phyloP scores from a whole-genome alignment of 2,797 vertebrate genomes.

The Peromyscus melanophrys region DNA sequence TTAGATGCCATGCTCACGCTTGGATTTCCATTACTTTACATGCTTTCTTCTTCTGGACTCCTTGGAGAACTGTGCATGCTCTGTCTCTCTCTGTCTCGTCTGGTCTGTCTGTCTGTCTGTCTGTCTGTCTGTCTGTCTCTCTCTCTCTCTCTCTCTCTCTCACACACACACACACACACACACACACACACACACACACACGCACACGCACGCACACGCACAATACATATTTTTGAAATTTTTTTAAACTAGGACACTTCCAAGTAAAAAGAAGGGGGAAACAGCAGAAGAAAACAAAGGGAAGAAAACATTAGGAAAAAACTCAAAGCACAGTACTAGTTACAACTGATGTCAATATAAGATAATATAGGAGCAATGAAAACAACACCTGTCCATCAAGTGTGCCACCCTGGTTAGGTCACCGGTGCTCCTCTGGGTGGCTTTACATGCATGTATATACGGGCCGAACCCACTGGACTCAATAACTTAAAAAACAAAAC shows the following conservation, averaged over 20 bases:
- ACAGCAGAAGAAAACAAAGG: not conserved
- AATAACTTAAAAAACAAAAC: not conserved
- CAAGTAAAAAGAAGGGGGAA: not conserved
- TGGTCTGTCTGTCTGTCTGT: too few species aligned
- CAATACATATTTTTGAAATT: not conserved
- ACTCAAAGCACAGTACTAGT: not conserved
- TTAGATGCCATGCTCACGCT: not conserved
- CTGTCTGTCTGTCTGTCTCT: too few species aligned
- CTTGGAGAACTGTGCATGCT: not conserved
- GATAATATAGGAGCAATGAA: not conserved
- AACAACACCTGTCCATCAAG: not conserved
- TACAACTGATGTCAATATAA: not conserved
- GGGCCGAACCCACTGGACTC: not conserved
- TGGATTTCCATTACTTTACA: not conserved
- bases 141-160: not conserved
- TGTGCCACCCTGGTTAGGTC: not conserved
- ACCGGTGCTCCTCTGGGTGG: not conserved
- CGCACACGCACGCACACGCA: not conserved
- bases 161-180: not conserved
- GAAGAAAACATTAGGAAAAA: not conserved
- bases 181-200: not conserved
- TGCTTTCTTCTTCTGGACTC: not conserved
- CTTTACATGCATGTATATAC: not conserved
- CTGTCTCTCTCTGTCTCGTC: not conserved
- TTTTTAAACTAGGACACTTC: not conserved